phyloP scores from a whole-genome alignment of 2,888 invertebrate species.

The Oligia fasciuncula region DNA sequence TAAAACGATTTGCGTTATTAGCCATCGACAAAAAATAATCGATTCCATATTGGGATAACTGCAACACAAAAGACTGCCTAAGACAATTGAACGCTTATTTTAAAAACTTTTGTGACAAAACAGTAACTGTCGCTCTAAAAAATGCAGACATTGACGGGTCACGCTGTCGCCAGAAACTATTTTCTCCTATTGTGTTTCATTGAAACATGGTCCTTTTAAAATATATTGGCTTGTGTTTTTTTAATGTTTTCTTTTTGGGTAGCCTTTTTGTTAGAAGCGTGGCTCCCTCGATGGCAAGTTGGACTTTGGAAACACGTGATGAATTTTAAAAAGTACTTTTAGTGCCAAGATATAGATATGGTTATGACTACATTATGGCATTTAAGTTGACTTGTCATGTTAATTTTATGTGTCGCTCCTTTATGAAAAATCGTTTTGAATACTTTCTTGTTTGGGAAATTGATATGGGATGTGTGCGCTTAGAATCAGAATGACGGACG shows the following conservation, averaged over 20 bases:
- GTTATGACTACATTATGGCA: slow-evolving; percentile 80
- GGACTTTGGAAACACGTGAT: slow-evolving; percentile 81
- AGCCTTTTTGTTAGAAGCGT: slow-evolving; percentile 82
- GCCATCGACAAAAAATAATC: slow-evolving; percentile 40
- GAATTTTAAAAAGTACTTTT: slow-evolving; percentile 86
- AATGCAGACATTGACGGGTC: slow-evolving; percentile 74
- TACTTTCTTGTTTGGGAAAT: slow-evolving; percentile 72
- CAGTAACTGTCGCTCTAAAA: slow-evolving; percentile 64
- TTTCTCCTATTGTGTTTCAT: slow-evolving; percentile 83
- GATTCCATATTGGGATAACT: slow-evolving; percentile 18
- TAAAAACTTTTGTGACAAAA: slow-evolving; percentile 40
- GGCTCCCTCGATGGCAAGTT: slow-evolving; percentile 80
- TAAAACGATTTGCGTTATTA: slow-evolving; percentile 46
- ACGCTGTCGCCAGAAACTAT: slow-evolving; percentile 83
- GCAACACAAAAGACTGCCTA: slow-evolving; percentile 22
- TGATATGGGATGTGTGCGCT: slow-evolving; percentile 71
- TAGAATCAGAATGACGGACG: slow-evolving; percentile 72
- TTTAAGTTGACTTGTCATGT: slow-evolving; percentile 83
- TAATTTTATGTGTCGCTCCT: slow-evolving; percentile 77
- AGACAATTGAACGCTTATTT: slow-evolving; percentile 52
- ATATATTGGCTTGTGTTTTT: slow-evolving; percentile 81
- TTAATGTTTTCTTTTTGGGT: slow-evolving; percentile 72
- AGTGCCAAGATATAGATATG: slow-evolving; percentile 79
- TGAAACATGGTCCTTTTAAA: slow-evolving; percentile 83
- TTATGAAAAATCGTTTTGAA: slow-evolving; percentile 73